Conservation (phyloP, 2,797 vertebrate species). For the Mallotus villosus region DNA sequence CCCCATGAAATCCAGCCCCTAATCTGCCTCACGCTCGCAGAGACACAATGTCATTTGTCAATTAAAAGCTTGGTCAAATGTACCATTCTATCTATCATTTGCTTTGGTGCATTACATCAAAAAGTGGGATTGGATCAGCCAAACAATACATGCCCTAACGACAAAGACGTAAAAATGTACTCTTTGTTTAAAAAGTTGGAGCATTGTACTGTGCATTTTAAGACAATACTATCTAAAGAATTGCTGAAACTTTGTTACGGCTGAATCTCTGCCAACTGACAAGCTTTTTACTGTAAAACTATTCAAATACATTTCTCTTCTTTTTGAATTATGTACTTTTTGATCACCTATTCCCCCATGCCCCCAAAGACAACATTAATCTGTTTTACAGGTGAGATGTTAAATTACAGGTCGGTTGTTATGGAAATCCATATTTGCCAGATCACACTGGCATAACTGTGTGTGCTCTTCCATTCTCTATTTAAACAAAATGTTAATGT, state of each 20-base stretch:
- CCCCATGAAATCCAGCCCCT: constrained; percentile 27
- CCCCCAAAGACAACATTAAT: background rate
- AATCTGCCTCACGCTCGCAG: background rate
- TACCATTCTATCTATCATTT: background rate
- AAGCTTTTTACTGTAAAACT: too few species aligned
- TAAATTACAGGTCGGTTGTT: background rate
- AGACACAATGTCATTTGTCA: background rate
- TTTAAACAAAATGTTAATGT: background rate
- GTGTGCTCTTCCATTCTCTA: background rate
- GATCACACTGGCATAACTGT: background rate
- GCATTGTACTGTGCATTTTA: too few species aligned
- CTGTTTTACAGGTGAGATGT: background rate
- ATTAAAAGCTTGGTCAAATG: background rate
- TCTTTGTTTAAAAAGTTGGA: too few species aligned
- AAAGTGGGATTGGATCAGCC: too few species aligned
- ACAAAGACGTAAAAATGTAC: too few species aligned
- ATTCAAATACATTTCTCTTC: too few species aligned
- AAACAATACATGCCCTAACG: too few species aligned
- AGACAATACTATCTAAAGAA: too few species aligned
- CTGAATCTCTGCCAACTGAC: too few species aligned
- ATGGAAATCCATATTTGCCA: background rate
- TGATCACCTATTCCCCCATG: background rate
- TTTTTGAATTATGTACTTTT: background rate
- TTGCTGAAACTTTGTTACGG: too few species aligned
- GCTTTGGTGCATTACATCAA: background rate